Evolutionary conservation across 2,888 invertebrate species (phyloP), one percentile per base, ranked within the genome.

Genomic region (Dusona sp.): DNA sequence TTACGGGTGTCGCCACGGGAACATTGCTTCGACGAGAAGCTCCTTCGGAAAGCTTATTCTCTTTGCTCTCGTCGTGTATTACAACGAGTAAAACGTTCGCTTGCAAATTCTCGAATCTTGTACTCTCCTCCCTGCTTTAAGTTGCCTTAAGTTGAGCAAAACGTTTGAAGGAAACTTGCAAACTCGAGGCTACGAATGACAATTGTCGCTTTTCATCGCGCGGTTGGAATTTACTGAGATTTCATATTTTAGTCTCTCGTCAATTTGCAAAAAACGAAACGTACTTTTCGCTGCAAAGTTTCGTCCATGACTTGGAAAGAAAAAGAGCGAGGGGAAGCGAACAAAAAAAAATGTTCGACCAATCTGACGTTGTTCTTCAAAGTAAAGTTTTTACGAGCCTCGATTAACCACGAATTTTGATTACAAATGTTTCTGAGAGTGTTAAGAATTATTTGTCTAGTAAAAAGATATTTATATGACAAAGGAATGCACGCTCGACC

Each of bases 111-210:
- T 64, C 65, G 45, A 64, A 38, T 64, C n/a, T 48, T 4, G 25
- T 7, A 48, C 19, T 33, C 33, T 6, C 29, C 38, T 29, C n/a
- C 19, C n/a, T 9, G 11, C 75, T 48, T 13, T 45, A 7, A n/a
- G 22, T 48, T 61, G 13, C 70, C n/a, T 33, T n/a, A 16, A 29
- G 42, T 22, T 19, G 25, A 61, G 67, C 38, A 13, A 42, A 75
- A 75, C 19, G 42, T 45, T 65, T 48, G 22, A 16, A 13, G 48
- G 57, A 84, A 84, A 79, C 48, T 64, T 29, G 57, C 45, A 75
- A 82, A 82, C 68, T 77, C 45, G 36, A 13, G 19, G 77, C 80
- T 36, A 48, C 19, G 81, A 72, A 77, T 77, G 77, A 81, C 48
- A 54, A 84, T 81, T 57, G 68, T 68, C 48, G 80, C 70, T 42